A percentile compares a stretch with the other conserved stretches of the same genome.
Evolutionary conservation across 2,797 vertebrate species (phyloP).

Genomic region (Squalus acanthias): DNA sequence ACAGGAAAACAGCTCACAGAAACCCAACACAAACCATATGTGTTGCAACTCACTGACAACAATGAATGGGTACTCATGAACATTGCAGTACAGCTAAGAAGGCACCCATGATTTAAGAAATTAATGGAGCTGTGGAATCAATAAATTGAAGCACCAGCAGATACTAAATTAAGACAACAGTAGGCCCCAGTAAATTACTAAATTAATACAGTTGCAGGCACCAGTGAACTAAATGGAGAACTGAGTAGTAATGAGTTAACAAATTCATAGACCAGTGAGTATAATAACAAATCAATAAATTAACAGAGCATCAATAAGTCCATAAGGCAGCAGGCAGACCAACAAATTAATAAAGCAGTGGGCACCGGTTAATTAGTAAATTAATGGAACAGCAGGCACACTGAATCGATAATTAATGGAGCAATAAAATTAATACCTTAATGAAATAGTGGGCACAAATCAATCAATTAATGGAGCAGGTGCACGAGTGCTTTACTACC

Average conservation of each 20-base stretch:
- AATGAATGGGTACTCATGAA: neutral
- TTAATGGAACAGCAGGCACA: neutral
- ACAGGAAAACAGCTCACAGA: neutral
- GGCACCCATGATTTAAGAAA: neutral
- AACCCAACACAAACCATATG: neutral
- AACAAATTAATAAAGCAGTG: neutral
- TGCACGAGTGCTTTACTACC: neutral
- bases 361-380: neutral
- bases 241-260: neutral
- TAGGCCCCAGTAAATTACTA: neutral
- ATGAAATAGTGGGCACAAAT: neutral
- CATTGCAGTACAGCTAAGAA: neutral
- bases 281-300: neutral
- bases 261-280: neutral
- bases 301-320: neutral
- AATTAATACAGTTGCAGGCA: neutral
- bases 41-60: neutral
- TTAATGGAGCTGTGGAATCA: neutral
- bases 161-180: neutral
- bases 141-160: neutral
- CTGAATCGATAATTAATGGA: neutral
- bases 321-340: neutral
- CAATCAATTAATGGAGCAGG: neutral
- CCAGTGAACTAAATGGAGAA: neutral
- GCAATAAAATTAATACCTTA: neutral